A percentile compares a stretch with the other conserved stretches of the same genome.
Evolutionary conservation across 2,888 invertebrate species (phyloP).

Genomic region (Vandiemenella viatica): DNA sequence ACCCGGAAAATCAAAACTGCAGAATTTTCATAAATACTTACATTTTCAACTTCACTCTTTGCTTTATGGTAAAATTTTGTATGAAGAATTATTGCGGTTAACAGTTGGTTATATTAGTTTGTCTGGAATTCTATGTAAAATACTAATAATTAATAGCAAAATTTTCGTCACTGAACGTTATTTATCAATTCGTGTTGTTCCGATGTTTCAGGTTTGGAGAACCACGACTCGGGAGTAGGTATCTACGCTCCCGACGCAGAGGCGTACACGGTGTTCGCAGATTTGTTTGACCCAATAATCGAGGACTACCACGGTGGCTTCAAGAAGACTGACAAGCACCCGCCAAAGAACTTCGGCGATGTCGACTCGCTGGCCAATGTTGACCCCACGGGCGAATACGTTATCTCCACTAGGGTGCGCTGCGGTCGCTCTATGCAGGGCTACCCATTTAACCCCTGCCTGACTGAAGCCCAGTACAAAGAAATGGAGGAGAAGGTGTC

Average conservation of each 20-base stretch:
- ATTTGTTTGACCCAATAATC: constrained; percentile 93
- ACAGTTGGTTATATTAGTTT: too few species aligned
- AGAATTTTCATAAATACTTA: too few species aligned
- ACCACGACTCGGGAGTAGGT: constrained; percentile 91
- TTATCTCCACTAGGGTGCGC: constrained; percentile 90
- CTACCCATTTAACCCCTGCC: constrained; percentile 94
- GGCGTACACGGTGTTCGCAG: constrained; percentile 79
- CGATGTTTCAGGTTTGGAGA: constrained; percentile 82
- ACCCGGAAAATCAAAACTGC: too few species aligned
- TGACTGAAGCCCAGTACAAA: constrained; percentile 92
- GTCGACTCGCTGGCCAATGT: constrained; percentile 77
- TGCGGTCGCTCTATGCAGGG: constrained; percentile 85
- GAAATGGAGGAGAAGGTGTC: constrained; percentile 91
- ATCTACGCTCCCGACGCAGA: constrained; percentile 97
- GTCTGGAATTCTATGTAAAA: too few species aligned
- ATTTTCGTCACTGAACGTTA: too few species aligned
- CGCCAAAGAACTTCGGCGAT: constrained; percentile 87
- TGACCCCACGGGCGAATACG: constrained; percentile 79
- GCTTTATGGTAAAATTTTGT: too few species aligned
- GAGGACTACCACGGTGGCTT: constrained; percentile 94
- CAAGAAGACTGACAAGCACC: constrained; percentile 88
- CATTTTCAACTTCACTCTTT: too few species aligned
- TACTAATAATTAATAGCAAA: too few species aligned
- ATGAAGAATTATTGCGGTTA: too few species aligned
- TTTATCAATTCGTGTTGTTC: too few species aligned